phyloP scores from a whole-genome alignment of 2,888 invertebrate species.

The Timema cristinae region DNA sequence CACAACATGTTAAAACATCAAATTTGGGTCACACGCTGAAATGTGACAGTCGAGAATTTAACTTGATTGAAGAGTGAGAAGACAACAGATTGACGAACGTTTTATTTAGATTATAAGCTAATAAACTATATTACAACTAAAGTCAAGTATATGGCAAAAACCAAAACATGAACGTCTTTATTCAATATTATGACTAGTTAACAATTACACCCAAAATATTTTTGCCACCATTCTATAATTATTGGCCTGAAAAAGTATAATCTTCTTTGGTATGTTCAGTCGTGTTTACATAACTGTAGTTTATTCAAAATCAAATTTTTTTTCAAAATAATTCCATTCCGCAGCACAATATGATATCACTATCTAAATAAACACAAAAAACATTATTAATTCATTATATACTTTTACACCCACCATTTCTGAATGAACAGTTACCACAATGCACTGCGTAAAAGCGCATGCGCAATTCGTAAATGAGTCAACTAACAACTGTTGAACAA shows the following conservation, averaged over 20 bases:
- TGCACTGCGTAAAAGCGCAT: conserved; percentile 26
- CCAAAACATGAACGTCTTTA: background rate
- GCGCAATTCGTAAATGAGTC: conserved; percentile 15
- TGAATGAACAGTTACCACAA: conserved; percentile 31
- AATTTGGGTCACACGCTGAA: conserved; percentile 51
- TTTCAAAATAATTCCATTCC: background rate
- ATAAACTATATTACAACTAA: too few species aligned
- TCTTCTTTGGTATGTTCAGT: background rate
- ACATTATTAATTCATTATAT: conserved; percentile 12
- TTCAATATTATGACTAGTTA: conserved; percentile 11
- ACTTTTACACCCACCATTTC: conserved; percentile 24
- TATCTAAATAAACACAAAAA: background rate
- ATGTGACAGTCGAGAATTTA: background rate
- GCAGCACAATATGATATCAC: background rate
- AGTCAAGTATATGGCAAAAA: too few species aligned
- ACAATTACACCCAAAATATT: background rate
- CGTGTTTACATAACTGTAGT: background rate
- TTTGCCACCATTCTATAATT: background rate
- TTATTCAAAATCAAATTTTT: background rate
- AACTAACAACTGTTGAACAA: too few species aligned
- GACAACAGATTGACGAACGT: too few species aligned
- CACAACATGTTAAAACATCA: conserved; percentile 26
- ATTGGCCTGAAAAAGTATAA: background rate
- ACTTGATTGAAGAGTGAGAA: too few species aligned
- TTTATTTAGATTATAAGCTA: too few species aligned